phyloP scores from a whole-genome alignment of 2,113 vertebrate genomes.

The Platycercus adscitus region DNA sequence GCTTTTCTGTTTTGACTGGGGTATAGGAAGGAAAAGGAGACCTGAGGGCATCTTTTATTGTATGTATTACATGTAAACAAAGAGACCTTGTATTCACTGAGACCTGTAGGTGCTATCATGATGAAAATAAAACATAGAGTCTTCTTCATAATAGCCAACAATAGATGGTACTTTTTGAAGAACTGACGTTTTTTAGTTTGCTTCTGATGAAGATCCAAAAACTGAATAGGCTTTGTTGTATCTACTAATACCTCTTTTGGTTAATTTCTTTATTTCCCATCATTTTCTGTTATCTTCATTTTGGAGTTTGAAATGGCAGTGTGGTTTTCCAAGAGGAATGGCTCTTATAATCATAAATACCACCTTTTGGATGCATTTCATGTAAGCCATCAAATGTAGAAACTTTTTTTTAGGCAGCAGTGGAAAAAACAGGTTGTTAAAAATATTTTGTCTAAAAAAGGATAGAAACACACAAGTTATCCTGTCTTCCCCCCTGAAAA shows the following conservation, averaged over 20 bases:
- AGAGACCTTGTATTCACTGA: not conserved
- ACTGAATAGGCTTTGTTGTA: not conserved
- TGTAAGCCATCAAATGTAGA: not conserved
- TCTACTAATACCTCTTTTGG: not conserved
- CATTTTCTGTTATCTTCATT: not conserved
- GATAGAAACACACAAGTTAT: not conserved
- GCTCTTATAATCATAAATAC: constrained; percentile 48
- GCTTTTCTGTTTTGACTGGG: not conserved
- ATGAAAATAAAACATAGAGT: not conserved
- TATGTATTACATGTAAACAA: not conserved
- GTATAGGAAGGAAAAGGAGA: not conserved
- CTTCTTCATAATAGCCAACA: not conserved
- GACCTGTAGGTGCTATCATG: not conserved
- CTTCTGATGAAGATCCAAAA: not conserved
- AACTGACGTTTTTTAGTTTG: not conserved
- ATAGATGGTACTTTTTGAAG: not conserved
- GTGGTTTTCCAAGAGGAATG: constrained; percentile 33
- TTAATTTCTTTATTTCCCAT: not conserved
- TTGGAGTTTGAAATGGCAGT: not conserved
- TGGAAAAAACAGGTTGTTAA: not conserved
- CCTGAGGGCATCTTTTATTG: not conserved
- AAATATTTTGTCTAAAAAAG: constrained; percentile 43
- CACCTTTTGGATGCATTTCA: constrained; percentile 50
- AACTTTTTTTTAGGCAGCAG: not conserved
- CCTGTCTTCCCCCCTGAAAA: not conserved